Base-by-base conservation (phyloP, 2,113 vertebrate genomes). In the Sula dactylatra region DNA sequence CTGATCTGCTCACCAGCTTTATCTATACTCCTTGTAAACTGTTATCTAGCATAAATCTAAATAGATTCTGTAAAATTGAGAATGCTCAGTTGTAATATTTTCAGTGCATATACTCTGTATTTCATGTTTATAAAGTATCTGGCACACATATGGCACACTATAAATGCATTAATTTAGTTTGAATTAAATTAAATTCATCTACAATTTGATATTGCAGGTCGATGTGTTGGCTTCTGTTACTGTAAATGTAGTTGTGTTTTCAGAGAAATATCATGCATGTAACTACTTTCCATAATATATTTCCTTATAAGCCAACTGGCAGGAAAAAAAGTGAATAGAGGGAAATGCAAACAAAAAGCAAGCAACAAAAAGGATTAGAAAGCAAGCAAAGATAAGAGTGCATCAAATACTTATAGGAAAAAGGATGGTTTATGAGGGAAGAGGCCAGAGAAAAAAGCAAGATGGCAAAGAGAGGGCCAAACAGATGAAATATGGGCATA, bases 201-300 rank as follows among this genome's bases (percentile, higher is more conserved):
- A 64, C 40, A 92, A 92, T 95, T 91, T 86, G 79, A 78, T 97
- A 74, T 64, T 94, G 47, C 26, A 78, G 67, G 59, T 93, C 24
- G 1, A 74, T 59, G 44, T 71, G 22, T 59, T 94, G 67, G 29
- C 47, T 97, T 93, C 58, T 74, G n/a, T 93, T 92, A 83, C 82
- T 50, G 80, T 73, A 96, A 93, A 94, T 81, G 58, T 27, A 95
- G 67, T 72, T 88, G 27, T 91, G 84, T 88, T 95, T 95, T 95
- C 81, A 81, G 67, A 90, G 59, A 96, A 94, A 90, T 88, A 93
- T 85, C 67, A 59, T 55, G 22, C 50, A 40, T 77, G 36, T 70
- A 92, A 64, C 29, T 94, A 58, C 16, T 94, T 81, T 65, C 40
- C 24, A 32, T 64, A 86, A 59, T 82, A 64, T 26, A 52, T 91